Base-by-base conservation (phyloP, 2,113 vertebrate species). In the Uropsilus gracilis region DNA sequence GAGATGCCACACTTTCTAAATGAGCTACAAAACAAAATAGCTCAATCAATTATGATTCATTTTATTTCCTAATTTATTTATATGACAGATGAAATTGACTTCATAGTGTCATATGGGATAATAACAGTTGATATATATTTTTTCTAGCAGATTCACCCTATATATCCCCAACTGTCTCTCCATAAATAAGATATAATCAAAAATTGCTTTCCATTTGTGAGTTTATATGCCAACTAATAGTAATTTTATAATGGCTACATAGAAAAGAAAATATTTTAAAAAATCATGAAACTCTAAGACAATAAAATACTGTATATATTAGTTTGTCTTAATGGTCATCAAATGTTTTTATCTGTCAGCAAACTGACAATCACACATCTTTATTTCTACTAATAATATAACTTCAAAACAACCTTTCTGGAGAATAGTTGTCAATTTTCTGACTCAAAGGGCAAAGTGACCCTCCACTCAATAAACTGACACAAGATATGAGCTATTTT, bases 1-100 rank as follows among this genome's bases (percentile, higher is more conserved):
- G 86, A 95, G 5, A 20, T 94, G 55, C 37, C 37, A 80, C 6
- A 46, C 77, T 66, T 34, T 92, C 81, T 72, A 97, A 97, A 95
- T 86, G 20, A 94, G 73, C 55, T 96, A 76, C 68, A 77, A 96
- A 94, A 89, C 9, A 88, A 96, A 44, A 96, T 83, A 90, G 44
- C 95, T 18, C 17, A 78, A 13, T 14, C 37, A 95, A 90, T 78
- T 86, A 11, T 37, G 84, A 94, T 82, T 75, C 69, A 88, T 69
- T 97, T 94, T 96, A 81, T 64, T 90, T 83, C 24, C 55, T 86
- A 39, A 20, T 68, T 34, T 89, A n/a, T 86, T 90, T 86, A 32
- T 72, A 42, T 91, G 69, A 77, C 32, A 93, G n/a, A 55, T 78
- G 61, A 17, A 5, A 64, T 93, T 95, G 89, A 0, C 5, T 89